Evolutionary conservation across 2,797 vertebrate genomes (phyloP), one percentile per base, ranked within the genome.

Genomic region (Babyrousa celebensis): DNA sequence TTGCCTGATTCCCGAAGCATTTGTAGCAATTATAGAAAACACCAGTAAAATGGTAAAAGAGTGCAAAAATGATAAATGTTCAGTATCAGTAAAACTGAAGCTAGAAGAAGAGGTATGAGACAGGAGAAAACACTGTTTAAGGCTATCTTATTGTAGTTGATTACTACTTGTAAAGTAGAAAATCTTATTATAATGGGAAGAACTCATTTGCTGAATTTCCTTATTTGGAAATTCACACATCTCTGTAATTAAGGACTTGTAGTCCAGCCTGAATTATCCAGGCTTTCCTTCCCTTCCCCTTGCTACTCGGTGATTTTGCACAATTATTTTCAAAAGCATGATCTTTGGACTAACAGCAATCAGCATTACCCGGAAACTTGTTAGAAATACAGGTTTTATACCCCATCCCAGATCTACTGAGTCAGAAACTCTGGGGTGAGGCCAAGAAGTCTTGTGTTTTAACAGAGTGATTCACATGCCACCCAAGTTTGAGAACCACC

Each of bases 291-390:
- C 54, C n/a, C 18, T 89, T 67, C 90, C 32, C 29, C 18, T 65
- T 80, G 48, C 62, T 89, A 32, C 48, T 68, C 27, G 82, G 52
- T 86, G 74, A 17, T 82, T 94, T 91, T 83, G 85, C 18, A 80
- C 25, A 75, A 1, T 27, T 12, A 21, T 71, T 79, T 90, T 78
- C 17, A 9, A 74, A 90, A 92, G 32, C 56, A 11, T 43, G 43
- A 60, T 65, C 63, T 29, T 12, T 21, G 12, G 5, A 72, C 29
- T 12, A 40, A 2, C 2, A 36, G 12, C 70, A 84, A 84, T 60
- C 4, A 52, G 5, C 25, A 15, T 79, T 43, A 71, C 58, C 58
- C 0, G 40, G 54, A 92, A 68, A 56, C 62, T 29, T 63, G 20
- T 17, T 94, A 89, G 74, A 93, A 85, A 62, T 40, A 9, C 70